phyloP scores from a whole-genome alignment of 2,113 vertebrate species.

The Crotophaga sulcirostris region DNA sequence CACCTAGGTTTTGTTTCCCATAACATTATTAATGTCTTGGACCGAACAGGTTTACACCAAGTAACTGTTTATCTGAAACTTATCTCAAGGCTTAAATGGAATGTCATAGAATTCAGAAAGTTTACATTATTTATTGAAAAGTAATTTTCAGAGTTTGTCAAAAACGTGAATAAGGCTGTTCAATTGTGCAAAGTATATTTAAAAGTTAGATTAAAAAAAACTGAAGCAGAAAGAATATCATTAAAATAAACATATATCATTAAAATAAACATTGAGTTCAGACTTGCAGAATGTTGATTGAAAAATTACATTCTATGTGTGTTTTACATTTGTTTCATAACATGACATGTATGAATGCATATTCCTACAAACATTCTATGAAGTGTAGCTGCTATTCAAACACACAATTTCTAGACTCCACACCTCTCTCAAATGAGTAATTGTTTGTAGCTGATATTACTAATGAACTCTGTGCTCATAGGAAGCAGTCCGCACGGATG shows the following conservation, averaged over 20 bases:
- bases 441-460: not conserved
- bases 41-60: not conserved
- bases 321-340: not conserved
- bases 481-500: not conserved
- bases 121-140: not conserved
- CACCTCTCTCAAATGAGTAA: not conserved
- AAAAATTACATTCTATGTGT: not conserved
- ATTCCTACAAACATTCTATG: not conserved
- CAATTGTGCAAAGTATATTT: not conserved
- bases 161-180: not conserved
- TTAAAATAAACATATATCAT: no score
- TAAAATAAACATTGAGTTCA: not conserved
- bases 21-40: not conserved
- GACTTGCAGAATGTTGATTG: not conserved
- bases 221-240: not conserved
- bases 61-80: not conserved
- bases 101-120: not conserved
- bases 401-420: rapidly evolving
- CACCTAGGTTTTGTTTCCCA: not conserved
- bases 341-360: not conserved
- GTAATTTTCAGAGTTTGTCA: not conserved
- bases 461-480: not conserved
- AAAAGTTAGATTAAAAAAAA: not conserved
- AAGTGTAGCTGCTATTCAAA: not conserved
- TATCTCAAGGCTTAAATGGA: not conserved